Evolutionary conservation across 1,140 invertebrate species (phyloP), one percentile per base, ranked within the genome.

Genomic region (Octopus sinensis): DNA sequence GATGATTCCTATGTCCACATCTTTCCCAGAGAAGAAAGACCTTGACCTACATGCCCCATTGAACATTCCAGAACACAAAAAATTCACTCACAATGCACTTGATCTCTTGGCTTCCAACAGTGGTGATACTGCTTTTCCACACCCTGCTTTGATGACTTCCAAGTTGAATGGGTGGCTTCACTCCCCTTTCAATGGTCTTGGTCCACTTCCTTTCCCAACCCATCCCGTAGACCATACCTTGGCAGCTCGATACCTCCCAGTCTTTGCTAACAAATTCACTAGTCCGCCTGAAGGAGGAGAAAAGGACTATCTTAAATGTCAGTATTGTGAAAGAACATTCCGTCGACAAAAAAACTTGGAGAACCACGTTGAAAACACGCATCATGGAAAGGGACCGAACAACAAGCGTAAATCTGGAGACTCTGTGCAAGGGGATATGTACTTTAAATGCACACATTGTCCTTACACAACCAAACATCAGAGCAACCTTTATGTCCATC

Each of bases 401-500:
- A 84, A 85, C 3, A 79, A 86, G 54, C 83, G 86, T 76, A 88
- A 88, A 75, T 82, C 85, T 10, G 82, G 86, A 4, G 89, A 89
- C 62, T 83, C 83, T n/a, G 84, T 79, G 56, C 84, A 80, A 52
- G 80, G 80, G 23, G 89, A 89, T 80, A 90, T 90, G 88, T 89
- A 90, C 80, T 90, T 90, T 82, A 90, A 90, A 79, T 90, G 89
- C 79, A 88, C 88, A 17, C 88, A 89, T 82, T 90, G 89, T 84
- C 87, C 88, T 4, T 90, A 90, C 82, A 89, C 89, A 23, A 90
- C 89, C 52, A 90, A 90, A 80, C 89, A 90, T 76, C 89, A 90
- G 82, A 90, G 89, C 83, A 90, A 90, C 78, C 83, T 90, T 77
- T 90, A 89, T 82, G 89, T 90, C 4, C 89, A 90, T 83, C 85